These are phyloP conservation scores for Smittia sp. DNA, from an alignment of 2,888 invertebrate genomes.

Conservation along the genomic window DNA sequence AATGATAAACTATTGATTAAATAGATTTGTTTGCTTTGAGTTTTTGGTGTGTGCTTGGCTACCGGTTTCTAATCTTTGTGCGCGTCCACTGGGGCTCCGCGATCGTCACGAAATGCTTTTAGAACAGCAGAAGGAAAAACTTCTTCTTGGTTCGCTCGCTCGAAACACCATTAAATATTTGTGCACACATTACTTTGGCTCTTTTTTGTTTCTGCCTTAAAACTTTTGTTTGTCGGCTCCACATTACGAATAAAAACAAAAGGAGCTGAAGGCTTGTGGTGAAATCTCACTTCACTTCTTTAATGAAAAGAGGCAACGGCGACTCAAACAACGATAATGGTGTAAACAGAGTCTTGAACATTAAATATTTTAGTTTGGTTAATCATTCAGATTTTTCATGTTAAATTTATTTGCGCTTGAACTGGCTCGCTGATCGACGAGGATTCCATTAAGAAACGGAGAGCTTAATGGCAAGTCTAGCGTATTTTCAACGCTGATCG, in stretches of 20 bases:
- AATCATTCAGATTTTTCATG: slow-evolving; percentile 25
- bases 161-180: slow-evolving; percentile 39
- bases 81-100: neutral
- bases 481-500: slow-evolving; percentile 13
- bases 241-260: neutral
- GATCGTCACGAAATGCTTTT: neutral
- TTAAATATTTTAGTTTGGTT: slow-evolving; percentile 18
- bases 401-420: slow-evolving; percentile 37
- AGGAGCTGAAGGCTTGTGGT: neutral
- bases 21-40: slow-evolving; percentile 34
- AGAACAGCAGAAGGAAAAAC: slow-evolving; percentile 7
- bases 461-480: neutral
- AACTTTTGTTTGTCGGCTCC: slow-evolving; percentile 28
- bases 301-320: slow-evolving; percentile 19
- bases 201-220: slow-evolving; percentile 24
- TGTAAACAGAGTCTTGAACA: slow-evolving; percentile 37
- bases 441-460: slow-evolving; percentile 17
- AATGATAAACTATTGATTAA: slow-evolving; percentile 40
- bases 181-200: slow-evolving; percentile 37
- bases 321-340: slow-evolving; percentile 39
- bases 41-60: slow-evolving; percentile 36
- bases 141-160: neutral
- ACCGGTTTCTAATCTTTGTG: slow-evolving; percentile 40
- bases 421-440: slow-evolving; percentile 5
- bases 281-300: slow-evolving; percentile 3